Evolutionary conservation across 1,140 invertebrate genomes (phyloP).

Genomic region (Aradophagus sp.): DNA sequence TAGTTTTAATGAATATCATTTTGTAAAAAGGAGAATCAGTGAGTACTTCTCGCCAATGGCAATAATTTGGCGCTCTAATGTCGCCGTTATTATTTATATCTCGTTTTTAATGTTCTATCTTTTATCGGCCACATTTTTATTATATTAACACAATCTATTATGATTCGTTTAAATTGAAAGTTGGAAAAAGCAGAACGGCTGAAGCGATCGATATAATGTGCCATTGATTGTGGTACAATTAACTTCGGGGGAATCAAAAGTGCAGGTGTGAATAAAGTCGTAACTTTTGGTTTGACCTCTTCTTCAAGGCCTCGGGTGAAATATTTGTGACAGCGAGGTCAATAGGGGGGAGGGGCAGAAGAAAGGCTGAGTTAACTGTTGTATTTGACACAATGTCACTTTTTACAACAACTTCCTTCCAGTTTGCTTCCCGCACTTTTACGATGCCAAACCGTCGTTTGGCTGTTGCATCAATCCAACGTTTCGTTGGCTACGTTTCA

Average conservation of each 20-base stretch:
- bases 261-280: constrained; percentile 39
- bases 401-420: constrained; percentile 46
- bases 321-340: constrained; percentile 43
- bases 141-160: not conserved
- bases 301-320: constrained; percentile 35
- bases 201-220: constrained; percentile 47
- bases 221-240: constrained; percentile 22
- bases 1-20: constrained; percentile 47
- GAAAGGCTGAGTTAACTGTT: constrained; percentile 40
- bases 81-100: constrained; percentile 28
- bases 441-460: constrained; percentile 22
- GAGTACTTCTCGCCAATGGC: constrained; percentile 14
- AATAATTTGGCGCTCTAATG: constrained; percentile 28
- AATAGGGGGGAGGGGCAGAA: constrained; percentile 17
- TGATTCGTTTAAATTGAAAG: not conserved
- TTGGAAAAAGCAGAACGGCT: constrained; percentile 20
- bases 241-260: constrained; percentile 35
- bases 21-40: not conserved
- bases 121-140: constrained; percentile 18
- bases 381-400: constrained; percentile 40
- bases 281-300: constrained; percentile 47
- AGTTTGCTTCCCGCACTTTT: constrained; percentile 11
- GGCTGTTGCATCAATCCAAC: constrained; percentile 14
- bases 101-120: constrained; percentile 25
- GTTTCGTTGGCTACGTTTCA: no score